Evolutionary conservation across 2,888 invertebrate species (phyloP).

Genomic region (Ophion ellenae): DNA sequence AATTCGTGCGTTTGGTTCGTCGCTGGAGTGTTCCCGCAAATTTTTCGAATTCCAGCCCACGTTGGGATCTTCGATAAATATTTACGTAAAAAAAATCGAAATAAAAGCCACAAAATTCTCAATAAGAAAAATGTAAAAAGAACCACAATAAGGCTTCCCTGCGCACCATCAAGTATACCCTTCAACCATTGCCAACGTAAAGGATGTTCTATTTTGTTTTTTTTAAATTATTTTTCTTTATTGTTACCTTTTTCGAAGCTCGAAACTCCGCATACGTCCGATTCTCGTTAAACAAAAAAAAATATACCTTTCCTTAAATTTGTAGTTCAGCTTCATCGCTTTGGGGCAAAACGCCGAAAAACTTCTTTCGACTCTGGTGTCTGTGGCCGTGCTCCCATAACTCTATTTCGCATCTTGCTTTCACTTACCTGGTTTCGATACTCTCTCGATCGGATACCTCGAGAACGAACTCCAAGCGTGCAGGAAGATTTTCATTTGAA

Average conservation of each 20-base stretch:
- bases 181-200: slow-evolving; percentile 43
- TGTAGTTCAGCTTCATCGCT: slow-evolving; percentile 40
- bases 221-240: neutral
- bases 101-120: slow-evolving; percentile 44
- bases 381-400: slow-evolving; percentile 33
- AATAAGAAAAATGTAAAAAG: slow-evolving; percentile 8
- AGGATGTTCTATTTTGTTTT: slow-evolving; percentile 14
- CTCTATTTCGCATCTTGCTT: slow-evolving; percentile 27
- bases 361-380: slow-evolving; percentile 31
- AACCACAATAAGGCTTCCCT: slow-evolving; percentile 25
- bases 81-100: slow-evolving; percentile 3
- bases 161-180: slow-evolving; percentile 18
- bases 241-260: slow-evolving; percentile 60
- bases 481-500: neutral
- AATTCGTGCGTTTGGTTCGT: slow-evolving; percentile 23
- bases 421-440: slow-evolving; percentile 49
- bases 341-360: slow-evolving; percentile 24
- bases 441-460: slow-evolving; percentile 29
- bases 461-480: slow-evolving; percentile 12
- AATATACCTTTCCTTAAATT: slow-evolving; percentile 9
- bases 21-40: neutral
- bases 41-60: slow-evolving; percentile 19
- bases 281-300: slow-evolving; percentile 39
- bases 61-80: slow-evolving; percentile 34
- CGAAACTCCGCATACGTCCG: slow-evolving; percentile 60